These are phyloP conservation scores for Clarias gariepinus DNA, from an alignment of 2,113 vertebrate species.

Conservation along the genomic window DNA sequence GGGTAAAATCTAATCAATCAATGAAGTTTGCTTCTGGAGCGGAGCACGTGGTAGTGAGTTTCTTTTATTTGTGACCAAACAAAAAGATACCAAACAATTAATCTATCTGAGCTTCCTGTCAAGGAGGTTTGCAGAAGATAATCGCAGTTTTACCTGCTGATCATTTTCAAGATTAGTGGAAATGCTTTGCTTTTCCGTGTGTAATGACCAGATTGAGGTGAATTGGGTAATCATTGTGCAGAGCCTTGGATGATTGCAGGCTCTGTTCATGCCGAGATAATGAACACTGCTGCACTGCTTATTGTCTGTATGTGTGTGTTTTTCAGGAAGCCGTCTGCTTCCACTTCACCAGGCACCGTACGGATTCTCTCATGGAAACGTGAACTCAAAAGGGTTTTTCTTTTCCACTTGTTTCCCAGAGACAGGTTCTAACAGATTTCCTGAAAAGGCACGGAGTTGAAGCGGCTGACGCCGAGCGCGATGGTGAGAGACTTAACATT, in stretches of 20 bases:
- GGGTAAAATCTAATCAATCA: neutral
- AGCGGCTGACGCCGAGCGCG: neutral
- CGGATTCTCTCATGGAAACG: conserved; percentile 18
- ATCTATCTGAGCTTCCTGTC: neutral
- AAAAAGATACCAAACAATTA: too few species aligned
- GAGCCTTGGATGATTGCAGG: neutral
- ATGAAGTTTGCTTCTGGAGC: neutral
- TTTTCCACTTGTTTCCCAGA: neutral
- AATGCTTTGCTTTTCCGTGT: neutral
- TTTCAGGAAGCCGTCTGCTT: neutral
- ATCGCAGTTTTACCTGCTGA: neutral
- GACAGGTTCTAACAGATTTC: neutral
- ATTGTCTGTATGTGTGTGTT: conserved; percentile 3
- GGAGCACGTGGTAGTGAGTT: too few species aligned
- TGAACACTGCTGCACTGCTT: neutral
- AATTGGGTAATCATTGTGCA: conserved; percentile 1
- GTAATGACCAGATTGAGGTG: conserved; percentile 2
- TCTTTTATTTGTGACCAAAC: neutral
- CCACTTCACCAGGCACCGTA: neutral
- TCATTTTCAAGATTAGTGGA: neutral
- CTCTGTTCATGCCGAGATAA: conserved; percentile 19
- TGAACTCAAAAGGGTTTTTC: neutral
- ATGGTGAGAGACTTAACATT: conserved; percentile 32
- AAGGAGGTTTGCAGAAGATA: neutral
- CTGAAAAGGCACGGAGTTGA: neutral